These are phyloP conservation scores for Peromyscus melanophrys DNA, from an alignment of 2,797 vertebrate genomes.

Conservation along the genomic window DNA sequence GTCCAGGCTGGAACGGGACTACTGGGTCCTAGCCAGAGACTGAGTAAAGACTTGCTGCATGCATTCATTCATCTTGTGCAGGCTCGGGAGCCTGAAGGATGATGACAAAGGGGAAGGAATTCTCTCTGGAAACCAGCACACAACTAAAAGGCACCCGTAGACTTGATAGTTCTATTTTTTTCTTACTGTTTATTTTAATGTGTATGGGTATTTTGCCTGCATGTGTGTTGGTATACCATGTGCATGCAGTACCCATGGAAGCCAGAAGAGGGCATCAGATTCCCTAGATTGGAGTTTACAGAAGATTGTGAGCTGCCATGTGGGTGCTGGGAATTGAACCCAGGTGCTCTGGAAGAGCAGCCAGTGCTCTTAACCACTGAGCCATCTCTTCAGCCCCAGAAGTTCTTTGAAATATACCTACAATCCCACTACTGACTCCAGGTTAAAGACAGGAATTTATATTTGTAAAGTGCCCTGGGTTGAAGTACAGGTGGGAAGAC, in stretches of 20 bases:
- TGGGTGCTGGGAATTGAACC: neutral
- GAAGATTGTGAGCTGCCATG: too few relatives aligned
- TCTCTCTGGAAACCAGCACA: neutral
- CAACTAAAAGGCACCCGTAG: too few relatives aligned
- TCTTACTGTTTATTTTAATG: neutral
- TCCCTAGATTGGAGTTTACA: neutral
- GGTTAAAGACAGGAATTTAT: neutral
- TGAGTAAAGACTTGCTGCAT: neutral
- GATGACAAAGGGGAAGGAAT: neutral
- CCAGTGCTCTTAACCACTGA: neutral
- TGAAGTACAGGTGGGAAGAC: neutral
- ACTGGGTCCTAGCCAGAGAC: neutral
- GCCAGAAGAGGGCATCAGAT: neutral
- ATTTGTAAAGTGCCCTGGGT: neutral
- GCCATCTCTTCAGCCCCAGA: neutral
- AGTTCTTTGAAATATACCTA: neutral
- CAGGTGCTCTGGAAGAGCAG: neutral
- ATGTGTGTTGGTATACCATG: neutral
- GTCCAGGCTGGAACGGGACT: neutral
- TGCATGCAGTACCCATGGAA: neutral
- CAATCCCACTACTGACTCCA: fast-evolving
- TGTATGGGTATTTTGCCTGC: neutral
- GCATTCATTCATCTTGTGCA: neutral
- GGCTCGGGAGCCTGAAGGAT: neutral
- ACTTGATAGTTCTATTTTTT: neutral